Evolutionary conservation across 1,140 invertebrate genomes (phyloP), one percentile per base, ranked within the genome.

Genomic region (Macrocentrus cingulum): DNA sequence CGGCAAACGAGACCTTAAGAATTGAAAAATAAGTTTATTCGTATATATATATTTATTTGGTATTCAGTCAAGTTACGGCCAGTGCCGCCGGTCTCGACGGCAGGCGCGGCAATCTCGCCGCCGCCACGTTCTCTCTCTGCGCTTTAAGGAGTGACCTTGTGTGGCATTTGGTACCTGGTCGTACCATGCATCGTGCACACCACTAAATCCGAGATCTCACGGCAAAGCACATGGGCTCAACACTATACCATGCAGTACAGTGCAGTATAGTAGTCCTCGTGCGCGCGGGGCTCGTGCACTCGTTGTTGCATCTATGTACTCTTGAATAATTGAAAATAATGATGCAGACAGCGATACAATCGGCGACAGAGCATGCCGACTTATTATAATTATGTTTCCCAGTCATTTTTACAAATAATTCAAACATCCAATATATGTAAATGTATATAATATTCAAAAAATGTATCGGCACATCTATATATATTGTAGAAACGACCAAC

Each of bases 111-210:
- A 19, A 59, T 69, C 57, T 34, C 34, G 36, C 55, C 59, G 58
- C 64, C 34, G 36, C 55, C 59, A 57, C 64, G 61, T 61, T 62
- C 56, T 66, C 66, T 66, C 64, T 62, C 59, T 68, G 65, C 56
- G 64, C 56, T 58, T 42, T 51, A 61, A 69, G 66, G 72, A 65
- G 66, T 76, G 74, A 78, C 75, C 75, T 78, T 78, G 75, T n/a
- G n/a, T 76, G 74, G 75, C 75, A 76, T 76, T 78, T 76, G 72
- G 75, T 78, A 78, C 75, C 75, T 76, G 75, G 67, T 65, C 65
- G 75, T 78, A 71, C 74, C 74, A 76, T 73, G 59, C 56, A 45
- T 56, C 36, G 42, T 36, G 23, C 23, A 52, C 55, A 52, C 41
- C 51, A 58, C 52, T 63, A 46, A 59, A 54, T 56, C 45, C 39